phyloP scores from a whole-genome alignment of 2,797 vertebrate genomes.

The Rhyacichthys aspro region DNA sequence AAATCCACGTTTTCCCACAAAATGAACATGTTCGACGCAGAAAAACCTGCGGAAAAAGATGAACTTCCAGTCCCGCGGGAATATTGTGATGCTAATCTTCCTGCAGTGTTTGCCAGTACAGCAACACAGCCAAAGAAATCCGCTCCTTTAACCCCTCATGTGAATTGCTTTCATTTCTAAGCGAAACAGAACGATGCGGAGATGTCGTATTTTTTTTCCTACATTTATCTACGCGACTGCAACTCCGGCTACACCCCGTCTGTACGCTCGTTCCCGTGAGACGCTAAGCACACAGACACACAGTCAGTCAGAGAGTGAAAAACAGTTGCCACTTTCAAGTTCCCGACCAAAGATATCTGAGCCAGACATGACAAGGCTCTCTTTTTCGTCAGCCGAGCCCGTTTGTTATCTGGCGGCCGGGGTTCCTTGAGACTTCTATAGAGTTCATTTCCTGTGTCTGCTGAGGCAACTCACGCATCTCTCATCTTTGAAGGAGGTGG shows the following conservation, averaged over 20 bases:
- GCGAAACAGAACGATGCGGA: conserved; percentile 51
- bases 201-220: conserved; percentile 11
- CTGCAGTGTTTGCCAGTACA: conserved; percentile 56
- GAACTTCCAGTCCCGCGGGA: conserved; percentile 37
- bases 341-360: conserved; percentile 62
- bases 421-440: conserved; percentile 62
- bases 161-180: conserved; percentile 58
- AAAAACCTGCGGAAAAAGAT: conserved; percentile 35
- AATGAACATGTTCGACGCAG: conserved; percentile 13
- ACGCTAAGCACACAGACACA: conserved; percentile 47
- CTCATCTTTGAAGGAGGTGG: conserved; percentile 69
- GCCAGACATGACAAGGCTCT: conserved; percentile 64
- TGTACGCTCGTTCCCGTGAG: conserved; percentile 44
- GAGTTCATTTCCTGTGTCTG: conserved; percentile 73
- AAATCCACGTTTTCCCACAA: conserved; percentile 27
- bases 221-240: conserved; percentile 51
- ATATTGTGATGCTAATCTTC: conserved; percentile 42
- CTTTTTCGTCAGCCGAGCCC: conserved; percentile 66
- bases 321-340: conserved; percentile 72
- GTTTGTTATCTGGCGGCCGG: conserved; percentile 64
- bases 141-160: conserved; percentile 51
- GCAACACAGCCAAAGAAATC: conserved; percentile 42
- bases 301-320: conserved; percentile 54
- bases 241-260: conserved; percentile 47
- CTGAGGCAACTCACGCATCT: conserved; percentile 59